Percentiles rank a stretch among this genome's conserved stretches.
Evolutionary conservation across 2,797 vertebrate species (phyloP).

Genomic region (Heteromormyrus szaboi): DNA sequence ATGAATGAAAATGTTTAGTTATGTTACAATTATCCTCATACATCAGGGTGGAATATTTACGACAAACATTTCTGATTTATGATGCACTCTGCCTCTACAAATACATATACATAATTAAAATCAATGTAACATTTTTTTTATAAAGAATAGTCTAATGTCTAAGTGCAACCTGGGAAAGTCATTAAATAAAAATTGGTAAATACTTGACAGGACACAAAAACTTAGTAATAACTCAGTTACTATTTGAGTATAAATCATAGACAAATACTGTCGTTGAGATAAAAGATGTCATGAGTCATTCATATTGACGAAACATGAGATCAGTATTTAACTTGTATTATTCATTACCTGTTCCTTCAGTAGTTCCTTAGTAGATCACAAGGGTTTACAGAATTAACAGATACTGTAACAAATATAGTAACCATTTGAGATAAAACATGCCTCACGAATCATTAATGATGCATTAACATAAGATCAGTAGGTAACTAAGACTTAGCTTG

Average conservation of each 20-base stretch:
- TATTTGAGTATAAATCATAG: not conserved
- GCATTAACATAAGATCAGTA: not conserved
- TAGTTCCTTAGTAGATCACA: not conserved
- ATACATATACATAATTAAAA: slow-evolving; percentile 1
- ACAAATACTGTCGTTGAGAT: not conserved
- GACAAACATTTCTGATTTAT: not conserved
- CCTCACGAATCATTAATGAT: not conserved
- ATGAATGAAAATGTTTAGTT: not conserved
- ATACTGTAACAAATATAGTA: not conserved
- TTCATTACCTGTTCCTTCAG: not conserved
- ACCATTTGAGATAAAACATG: not conserved
- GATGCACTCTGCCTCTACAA: not conserved
- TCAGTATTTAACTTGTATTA: not conserved
- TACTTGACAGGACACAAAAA: not conserved
- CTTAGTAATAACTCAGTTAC: not conserved
- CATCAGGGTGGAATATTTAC: not conserved
- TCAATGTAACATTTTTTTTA: not conserved
- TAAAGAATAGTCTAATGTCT: not conserved
- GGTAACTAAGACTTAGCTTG: not conserved
- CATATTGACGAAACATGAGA: not conserved
- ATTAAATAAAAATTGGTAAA: not conserved
- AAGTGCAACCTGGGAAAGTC: not conserved
- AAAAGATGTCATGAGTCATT: not conserved
- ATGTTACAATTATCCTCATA: not conserved
- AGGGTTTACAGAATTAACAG: not conserved